Conservation (phyloP, 2,113 vertebrate genomes). For the Sapajus apella region DNA sequence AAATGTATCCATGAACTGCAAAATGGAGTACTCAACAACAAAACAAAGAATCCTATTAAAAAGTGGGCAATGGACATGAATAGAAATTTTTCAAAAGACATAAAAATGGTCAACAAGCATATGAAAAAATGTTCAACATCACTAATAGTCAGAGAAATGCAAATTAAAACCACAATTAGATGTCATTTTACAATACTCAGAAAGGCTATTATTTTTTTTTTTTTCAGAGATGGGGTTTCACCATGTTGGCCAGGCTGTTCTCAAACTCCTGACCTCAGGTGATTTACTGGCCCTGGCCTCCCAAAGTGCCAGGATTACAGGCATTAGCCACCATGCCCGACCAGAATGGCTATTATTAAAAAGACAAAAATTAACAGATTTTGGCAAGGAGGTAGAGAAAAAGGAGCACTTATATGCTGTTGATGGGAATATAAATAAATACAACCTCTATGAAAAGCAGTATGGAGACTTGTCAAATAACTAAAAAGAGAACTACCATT, state of each 20-base stretch:
- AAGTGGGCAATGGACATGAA: background rate
- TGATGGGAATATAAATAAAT: background rate
- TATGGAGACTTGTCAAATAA: background rate
- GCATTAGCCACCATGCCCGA: too few relatives aligned
- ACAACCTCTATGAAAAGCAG: background rate
- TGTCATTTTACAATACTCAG: background rate
- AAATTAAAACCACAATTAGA: background rate
- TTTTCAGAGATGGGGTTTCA: too few relatives aligned
- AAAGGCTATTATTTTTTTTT: background rate
- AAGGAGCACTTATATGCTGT: background rate
- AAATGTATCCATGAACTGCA: background rate
- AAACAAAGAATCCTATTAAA: background rate
- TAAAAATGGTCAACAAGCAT: background rate
- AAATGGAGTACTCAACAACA: background rate
- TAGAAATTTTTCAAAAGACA: background rate
- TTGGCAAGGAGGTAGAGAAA: background rate
- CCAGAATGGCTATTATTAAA: background rate
- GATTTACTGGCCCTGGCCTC: too few relatives aligned
- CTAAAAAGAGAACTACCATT: background rate
- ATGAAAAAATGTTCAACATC: background rate
- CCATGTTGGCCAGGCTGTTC: too few relatives aligned
- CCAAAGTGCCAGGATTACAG: too few relatives aligned
- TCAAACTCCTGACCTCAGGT: too few relatives aligned
- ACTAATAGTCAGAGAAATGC: background rate
- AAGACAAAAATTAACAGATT: background rate